These are phyloP conservation scores for Steromphala cineraria DNA, from an alignment of 2,888 invertebrate genomes.

Conservation along the genomic window DNA sequence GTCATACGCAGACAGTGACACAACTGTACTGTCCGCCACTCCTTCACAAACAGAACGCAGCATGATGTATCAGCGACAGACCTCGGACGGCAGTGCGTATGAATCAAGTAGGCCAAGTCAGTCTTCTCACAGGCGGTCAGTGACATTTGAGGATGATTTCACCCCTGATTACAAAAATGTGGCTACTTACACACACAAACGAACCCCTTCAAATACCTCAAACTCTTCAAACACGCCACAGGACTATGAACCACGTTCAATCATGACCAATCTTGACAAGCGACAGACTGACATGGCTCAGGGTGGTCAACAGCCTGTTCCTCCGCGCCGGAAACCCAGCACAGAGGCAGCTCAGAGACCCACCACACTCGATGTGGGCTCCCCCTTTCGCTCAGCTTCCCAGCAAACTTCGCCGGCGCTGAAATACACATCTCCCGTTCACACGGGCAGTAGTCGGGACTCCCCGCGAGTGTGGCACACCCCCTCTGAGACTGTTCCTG, in stretches of 20 bases:
- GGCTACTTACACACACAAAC: slow-evolving; percentile 79
- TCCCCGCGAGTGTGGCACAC: slow-evolving; percentile 38
- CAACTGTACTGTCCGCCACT: slow-evolving; percentile 51
- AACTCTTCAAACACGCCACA: slow-evolving; percentile 71
- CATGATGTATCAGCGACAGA: slow-evolving; percentile 61
- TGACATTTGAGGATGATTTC: slow-evolving; percentile 73
- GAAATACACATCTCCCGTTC: slow-evolving; percentile 35
- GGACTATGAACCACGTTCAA: slow-evolving; percentile 22
- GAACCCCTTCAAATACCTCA: slow-evolving; percentile 87
- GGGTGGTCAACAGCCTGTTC: slow-evolving; percentile 48
- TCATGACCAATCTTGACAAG: slow-evolving; percentile 29
- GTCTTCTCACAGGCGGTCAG: slow-evolving; percentile 67
- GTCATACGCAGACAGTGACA: slow-evolving; percentile 60
- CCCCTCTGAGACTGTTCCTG: slow-evolving; percentile 71
- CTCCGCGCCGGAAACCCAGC: slow-evolving; percentile 66
- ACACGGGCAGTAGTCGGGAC: slow-evolving; percentile 24
- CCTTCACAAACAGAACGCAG: slow-evolving; percentile 54
- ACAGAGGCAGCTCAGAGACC: slow-evolving; percentile 78
- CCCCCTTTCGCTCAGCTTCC: slow-evolving; percentile 78
- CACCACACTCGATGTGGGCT: slow-evolving; percentile 79
- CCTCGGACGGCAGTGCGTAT: slow-evolving; percentile 69
- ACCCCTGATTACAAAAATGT: slow-evolving; percentile 49
- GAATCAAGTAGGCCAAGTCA: slow-evolving; percentile 52
- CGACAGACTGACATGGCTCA: neutral
- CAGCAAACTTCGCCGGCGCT: slow-evolving; percentile 41